phyloP scores from a whole-genome alignment of 1,140 invertebrate species.

The Sinella curviseta region DNA sequence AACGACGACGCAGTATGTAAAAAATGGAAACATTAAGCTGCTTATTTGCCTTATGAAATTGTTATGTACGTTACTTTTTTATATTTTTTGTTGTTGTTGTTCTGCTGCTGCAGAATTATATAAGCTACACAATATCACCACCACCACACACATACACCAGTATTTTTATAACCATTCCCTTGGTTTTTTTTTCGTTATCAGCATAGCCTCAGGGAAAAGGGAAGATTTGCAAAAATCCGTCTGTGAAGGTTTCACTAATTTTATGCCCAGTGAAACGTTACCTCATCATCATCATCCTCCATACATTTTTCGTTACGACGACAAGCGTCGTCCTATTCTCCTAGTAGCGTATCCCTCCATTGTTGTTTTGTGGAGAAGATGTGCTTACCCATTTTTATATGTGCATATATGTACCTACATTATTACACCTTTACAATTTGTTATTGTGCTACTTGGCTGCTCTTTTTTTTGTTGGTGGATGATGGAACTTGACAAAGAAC shows the following conservation, averaged over 20 bases:
- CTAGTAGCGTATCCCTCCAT: not conserved
- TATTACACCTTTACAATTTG: too few species aligned
- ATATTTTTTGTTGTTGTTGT: too few species aligned
- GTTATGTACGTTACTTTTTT: too few species aligned
- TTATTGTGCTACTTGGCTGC: not conserved
- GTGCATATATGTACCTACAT: not conserved
- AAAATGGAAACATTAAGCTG: too few species aligned
- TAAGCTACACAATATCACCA: not conserved
- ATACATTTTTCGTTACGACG: not conserved
- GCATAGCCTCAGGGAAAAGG: not conserved
- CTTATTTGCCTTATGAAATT: too few species aligned
- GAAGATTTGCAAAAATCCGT: conserved; percentile 11
- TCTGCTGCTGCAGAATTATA: not conserved
- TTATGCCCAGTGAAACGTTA: conserved; percentile 27
- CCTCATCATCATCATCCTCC: not conserved
- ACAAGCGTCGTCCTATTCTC: not conserved
- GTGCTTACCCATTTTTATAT: too few species aligned
- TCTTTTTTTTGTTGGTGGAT: not conserved
- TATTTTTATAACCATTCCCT: not conserved
- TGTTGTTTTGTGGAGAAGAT: not conserved
- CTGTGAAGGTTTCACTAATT: conserved; percentile 12
- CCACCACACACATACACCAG: not conserved
- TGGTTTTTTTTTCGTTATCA: not conserved
- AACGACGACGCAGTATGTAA: too few species aligned
- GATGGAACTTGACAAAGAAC: conserved; percentile 23